Base-by-base conservation (phyloP, 1,140 invertebrate species). In the Arion vulgaris region DNA sequence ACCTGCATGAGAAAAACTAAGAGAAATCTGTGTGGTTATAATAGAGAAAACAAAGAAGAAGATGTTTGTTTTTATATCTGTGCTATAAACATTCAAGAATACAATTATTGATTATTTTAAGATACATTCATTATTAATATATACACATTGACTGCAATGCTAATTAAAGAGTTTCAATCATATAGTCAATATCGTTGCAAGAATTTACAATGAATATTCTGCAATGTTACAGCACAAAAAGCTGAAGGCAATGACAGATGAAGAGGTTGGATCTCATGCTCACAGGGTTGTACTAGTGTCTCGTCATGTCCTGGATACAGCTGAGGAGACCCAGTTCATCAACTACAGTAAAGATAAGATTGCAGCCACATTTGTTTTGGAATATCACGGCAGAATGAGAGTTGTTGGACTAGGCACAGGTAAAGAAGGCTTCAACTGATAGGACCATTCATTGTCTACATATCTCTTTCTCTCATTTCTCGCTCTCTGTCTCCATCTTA, bases 331-430 rank as follows among this genome's bases (percentile, higher is more conserved):
- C 1, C 85, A 86, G 77, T 81, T 86, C 66, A 85, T 86, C 74
- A 85, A 86, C 76, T 86, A 83, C 83, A 83, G 81, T 82, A 86
- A 86, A 69, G 85, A 86, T 34, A 86, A 86, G 57, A 83, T 86
- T 39, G 81, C 81, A 28, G 85, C 85, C 15, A 71, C 83, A 26
- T 73, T 86, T 69, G 81, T 84, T n/a, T 79, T 86, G 49, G 85
- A 86, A 41, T 78, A 81, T 2, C 80, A 83, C 38, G 85, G 85
- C 28, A 83, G 78, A 62, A 81, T 75, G 53, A 87, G 88, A 66
- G 88, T 93, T 11, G 89, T 93, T 28, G 88, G 91, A 73, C 81
- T 93, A 19, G 91, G 91, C 32, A 92, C 92, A 77, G 93, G 93
- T 89, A 87, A 84, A 72, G 84, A 15, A 38, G n/a, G n/a, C n/a